These are phyloP conservation scores for Epinotia nisella DNA, from an alignment of 2,888 invertebrate species.

Conservation along the genomic window DNA sequence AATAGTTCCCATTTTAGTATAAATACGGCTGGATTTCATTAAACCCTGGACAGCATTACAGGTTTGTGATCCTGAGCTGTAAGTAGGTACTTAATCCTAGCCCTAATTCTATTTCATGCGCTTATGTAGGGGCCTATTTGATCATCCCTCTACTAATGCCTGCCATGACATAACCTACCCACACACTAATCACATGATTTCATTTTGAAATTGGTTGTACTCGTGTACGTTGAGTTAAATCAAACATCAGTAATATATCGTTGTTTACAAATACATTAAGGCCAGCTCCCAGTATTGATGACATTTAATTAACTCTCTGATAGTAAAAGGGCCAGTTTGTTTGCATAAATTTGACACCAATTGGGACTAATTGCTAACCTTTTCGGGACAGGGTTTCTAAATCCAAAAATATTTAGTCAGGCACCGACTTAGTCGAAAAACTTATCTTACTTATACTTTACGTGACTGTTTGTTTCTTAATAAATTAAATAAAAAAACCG, in stretches of 20 bases:
- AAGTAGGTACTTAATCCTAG: too few species aligned
- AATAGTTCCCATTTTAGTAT: too few species aligned
- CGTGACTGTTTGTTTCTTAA: too few species aligned
- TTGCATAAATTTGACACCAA: conserved; percentile 35
- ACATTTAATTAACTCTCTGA: conserved; percentile 31
- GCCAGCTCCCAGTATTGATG: conserved; percentile 38
- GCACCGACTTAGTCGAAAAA: neutral
- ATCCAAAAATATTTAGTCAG: neutral
- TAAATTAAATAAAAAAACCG: too few species aligned
- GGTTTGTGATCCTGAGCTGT: neutral
- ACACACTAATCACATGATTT: too few species aligned
- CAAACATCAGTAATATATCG: conserved; percentile 39
- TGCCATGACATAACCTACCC: too few species aligned
- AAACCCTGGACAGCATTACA: neutral
- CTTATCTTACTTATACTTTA: too few species aligned
- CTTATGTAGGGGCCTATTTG: too few species aligned
- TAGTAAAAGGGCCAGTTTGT: conserved; percentile 29
- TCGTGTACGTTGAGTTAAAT: conserved; percentile 1
- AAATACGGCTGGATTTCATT: conserved; percentile 16
- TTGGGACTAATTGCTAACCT: conserved; percentile 33
- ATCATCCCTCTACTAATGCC: too few species aligned
- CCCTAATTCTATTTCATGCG: too few species aligned
- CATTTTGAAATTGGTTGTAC: neutral
- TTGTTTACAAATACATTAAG: conserved; percentile 47
- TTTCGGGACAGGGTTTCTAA: neutral